Evolutionary conservation across 1,140 invertebrate species (phyloP).

Genomic region (Cepaea nemoralis): DNA sequence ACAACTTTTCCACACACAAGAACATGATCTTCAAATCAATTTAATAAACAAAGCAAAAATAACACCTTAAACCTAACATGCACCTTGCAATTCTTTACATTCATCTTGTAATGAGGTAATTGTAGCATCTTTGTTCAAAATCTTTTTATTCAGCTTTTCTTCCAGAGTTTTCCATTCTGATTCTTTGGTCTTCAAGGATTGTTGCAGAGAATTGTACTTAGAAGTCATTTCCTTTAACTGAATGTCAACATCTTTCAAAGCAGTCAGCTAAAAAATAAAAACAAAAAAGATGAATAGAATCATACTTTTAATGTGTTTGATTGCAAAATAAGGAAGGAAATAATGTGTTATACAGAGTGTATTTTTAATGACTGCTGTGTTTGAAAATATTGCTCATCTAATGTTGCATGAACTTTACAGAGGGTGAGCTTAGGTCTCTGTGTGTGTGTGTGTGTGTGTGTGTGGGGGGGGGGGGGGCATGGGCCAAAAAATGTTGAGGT

Average conservation of each 20-base stretch:
- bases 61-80: background rate
- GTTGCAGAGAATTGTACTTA: background rate
- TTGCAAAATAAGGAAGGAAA: too few relatives aligned
- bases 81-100: conserved; percentile 33
- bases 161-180: background rate
- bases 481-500: too few relatives aligned
- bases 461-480: too few relatives aligned
- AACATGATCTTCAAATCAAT: too few relatives aligned
- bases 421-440: too few relatives aligned
- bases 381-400: too few relatives aligned
- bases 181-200: conserved; percentile 19
- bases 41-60: background rate
- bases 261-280: background rate
- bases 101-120: conserved; percentile 30
- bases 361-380: too few relatives aligned
- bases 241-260: background rate
- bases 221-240: background rate
- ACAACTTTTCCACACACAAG: too few relatives aligned
- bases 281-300: background rate
- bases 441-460: too few relatives aligned
- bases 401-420: too few relatives aligned
- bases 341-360: too few relatives aligned
- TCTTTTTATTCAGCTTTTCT: background rate
- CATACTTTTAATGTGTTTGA: background rate
- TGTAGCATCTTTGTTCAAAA: conserved; percentile 25